Conservation (phyloP, 1,140 invertebrate species). For the Lepidurus arcticus region DNA sequence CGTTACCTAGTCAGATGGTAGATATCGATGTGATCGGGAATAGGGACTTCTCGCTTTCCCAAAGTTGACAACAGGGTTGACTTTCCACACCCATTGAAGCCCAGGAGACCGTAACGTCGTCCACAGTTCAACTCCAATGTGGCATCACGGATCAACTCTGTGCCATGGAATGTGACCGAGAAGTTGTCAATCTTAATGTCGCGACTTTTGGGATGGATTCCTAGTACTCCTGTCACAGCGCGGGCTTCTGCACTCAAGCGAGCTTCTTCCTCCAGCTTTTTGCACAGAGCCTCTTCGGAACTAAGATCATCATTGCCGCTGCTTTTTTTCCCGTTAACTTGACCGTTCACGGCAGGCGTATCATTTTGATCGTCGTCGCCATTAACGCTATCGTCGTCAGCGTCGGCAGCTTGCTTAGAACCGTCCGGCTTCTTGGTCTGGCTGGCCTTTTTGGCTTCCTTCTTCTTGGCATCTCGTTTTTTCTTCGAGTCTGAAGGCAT, state of each 20-base stretch:
- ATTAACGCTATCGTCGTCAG: slow-evolving; percentile 46
- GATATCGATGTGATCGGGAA: slow-evolving; percentile 95
- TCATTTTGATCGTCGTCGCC: slow-evolving; percentile 39
- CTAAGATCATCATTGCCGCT: slow-evolving; percentile 38
- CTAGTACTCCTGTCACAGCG: slow-evolving; percentile 88
- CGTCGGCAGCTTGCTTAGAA: slow-evolving; percentile 45
- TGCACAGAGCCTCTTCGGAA: slow-evolving; percentile 67
- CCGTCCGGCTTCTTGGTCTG: slow-evolving; percentile 56
- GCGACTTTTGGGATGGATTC: slow-evolving; percentile 87
- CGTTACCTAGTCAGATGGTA: slow-evolving; percentile 72
- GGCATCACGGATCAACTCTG: slow-evolving; percentile 91
- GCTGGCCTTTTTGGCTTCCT: slow-evolving; percentile 80
- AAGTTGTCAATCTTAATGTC: slow-evolving; percentile 97
- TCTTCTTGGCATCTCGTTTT: slow-evolving; percentile 93
- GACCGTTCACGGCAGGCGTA: slow-evolving; percentile 25
- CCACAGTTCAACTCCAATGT: slow-evolving; percentile 95
- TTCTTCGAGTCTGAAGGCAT: slow-evolving; percentile 98
- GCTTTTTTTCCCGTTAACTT: slow-evolving; percentile 41
- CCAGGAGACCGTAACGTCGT: slow-evolving; percentile 90
- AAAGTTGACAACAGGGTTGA: slow-evolving; percentile 87
- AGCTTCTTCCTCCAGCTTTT: slow-evolving; percentile 82
- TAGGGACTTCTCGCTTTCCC: slow-evolving; percentile 89
- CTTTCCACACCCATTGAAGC: slow-evolving; percentile 93
- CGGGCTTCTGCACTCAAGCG: slow-evolving; percentile 86
- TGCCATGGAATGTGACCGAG: slow-evolving; percentile 96